A percentile compares a stretch with the other conserved stretches of the same genome.
Conservation (phyloP, 2,888 invertebrate genomes). For the Pollenia amentaria region DNA sequence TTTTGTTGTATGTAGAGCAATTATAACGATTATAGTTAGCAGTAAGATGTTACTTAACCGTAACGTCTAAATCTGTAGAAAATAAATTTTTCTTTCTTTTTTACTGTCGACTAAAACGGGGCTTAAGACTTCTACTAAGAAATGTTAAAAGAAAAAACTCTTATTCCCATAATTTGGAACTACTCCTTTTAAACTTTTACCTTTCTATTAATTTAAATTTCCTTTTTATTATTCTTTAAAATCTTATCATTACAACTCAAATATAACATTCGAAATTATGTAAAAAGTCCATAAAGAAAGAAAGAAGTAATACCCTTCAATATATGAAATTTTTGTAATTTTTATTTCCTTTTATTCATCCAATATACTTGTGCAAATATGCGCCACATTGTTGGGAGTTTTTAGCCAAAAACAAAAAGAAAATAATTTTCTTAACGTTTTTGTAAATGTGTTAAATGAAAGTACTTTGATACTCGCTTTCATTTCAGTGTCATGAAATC, state of each 20-base stretch:
- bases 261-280: too few species aligned
- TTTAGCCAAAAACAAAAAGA: neutral
- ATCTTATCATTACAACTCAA: neutral
- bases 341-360: conserved; percentile 17
- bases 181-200: too few species aligned
- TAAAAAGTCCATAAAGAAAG: neutral
- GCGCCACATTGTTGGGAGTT: conserved; percentile 3
- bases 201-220: neutral
- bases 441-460: conserved; percentile 32
- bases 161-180: too few species aligned
- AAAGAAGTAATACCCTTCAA: neutral
- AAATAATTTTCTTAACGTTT: neutral
- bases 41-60: too few species aligned
- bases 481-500: conserved; percentile 23
- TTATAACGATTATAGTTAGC: too few species aligned
- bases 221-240: too few species aligned
- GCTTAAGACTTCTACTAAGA: too few species aligned
- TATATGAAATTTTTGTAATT: conserved; percentile 6
- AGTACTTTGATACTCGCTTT: conserved; percentile 69
- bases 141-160: too few species aligned
- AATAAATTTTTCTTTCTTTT: too few species aligned
- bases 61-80: too few species aligned
- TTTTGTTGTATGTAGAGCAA: too few species aligned
- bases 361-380: conserved; percentile 4
- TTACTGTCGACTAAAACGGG: too few species aligned